A percentile compares a stretch with the other conserved stretches of the same genome.
phyloP scores from a whole-genome alignment of 2,888 invertebrate species.

The Diplazon laetatorius region DNA sequence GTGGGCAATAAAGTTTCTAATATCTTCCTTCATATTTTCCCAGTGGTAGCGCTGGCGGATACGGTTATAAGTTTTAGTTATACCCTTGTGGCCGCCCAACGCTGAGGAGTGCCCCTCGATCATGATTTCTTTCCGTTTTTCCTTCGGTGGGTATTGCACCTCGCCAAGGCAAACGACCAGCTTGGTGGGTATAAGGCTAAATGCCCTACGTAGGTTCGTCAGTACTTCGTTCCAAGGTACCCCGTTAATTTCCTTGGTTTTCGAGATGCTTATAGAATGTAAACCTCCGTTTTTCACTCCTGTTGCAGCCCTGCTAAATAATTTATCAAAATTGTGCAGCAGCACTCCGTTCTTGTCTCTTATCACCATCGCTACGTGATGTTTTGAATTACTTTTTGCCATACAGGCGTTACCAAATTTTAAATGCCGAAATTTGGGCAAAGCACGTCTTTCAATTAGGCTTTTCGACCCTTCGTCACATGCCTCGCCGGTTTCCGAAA shows the following conservation, averaged over 20 bases:
- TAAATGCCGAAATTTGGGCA: conserved; percentile 22
- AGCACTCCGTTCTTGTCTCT: not conserved
- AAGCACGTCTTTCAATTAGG: not conserved
- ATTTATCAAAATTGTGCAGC: not conserved
- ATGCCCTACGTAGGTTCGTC: not conserved
- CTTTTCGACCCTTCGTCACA: conserved; percentile 21
- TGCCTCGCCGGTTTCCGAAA: conserved; percentile 30
- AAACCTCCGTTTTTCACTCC: not conserved
- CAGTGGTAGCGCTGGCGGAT: conserved; percentile 49
- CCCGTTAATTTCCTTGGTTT: conserved; percentile 39
- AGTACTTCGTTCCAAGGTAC: conserved; percentile 2
- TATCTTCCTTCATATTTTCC: conserved; percentile 20
- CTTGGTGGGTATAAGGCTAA: not conserved
- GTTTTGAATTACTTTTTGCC: not conserved
- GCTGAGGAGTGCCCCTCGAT: conserved; percentile 22
- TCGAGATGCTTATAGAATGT: conserved; percentile 1
- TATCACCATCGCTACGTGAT: not conserved
- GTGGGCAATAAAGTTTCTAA: not conserved
- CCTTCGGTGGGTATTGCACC: not conserved
- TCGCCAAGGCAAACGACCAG: not conserved
- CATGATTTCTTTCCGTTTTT: conserved; percentile 19
- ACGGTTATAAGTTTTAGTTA: conserved; percentile 50
- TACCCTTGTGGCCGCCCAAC: conserved; percentile 63
- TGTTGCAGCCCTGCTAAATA: not conserved
- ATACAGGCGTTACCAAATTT: not conserved